Evolutionary conservation across 1,140 invertebrate genomes (phyloP).

Genomic region (Lepidurus arcticus): DNA sequence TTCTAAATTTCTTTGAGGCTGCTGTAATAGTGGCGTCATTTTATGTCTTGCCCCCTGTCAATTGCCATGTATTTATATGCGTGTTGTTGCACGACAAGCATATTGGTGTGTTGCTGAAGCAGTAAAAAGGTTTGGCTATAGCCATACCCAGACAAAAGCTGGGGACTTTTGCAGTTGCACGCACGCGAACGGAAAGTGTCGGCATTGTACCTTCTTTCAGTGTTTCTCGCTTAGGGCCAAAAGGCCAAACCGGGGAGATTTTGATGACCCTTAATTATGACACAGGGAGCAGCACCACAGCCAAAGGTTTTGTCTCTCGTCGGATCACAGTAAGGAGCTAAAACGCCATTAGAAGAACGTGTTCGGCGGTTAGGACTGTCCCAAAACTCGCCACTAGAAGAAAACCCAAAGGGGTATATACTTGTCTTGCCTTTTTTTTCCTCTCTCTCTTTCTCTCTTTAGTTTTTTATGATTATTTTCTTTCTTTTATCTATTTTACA

Average conservation of each 20-base stretch:
- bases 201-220: conserved; percentile 5
- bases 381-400: background rate
- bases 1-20: background rate
- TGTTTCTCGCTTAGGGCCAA: conserved; percentile 21
- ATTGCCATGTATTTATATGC: conserved; percentile 22
- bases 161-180: conserved; percentile 15
- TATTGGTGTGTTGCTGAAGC: conserved; percentile 11
- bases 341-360: conserved; percentile 3
- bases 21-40: conserved; percentile 19
- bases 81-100: conserved; percentile 7
- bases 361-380: background rate
- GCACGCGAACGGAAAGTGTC: conserved; percentile 8
- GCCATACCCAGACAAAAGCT: background rate
- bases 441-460: background rate
- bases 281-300: conserved; percentile 17
- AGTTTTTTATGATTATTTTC: background rate
- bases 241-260: conserved; percentile 18
- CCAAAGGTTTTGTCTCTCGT: conserved; percentile 1
- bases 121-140: conserved; percentile 19
- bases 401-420: background rate
- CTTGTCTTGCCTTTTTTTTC: background rate
- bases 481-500: background rate
- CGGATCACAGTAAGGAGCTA: conserved; percentile 13
- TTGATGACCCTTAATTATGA: conserved; percentile 19
- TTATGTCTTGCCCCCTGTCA: background rate